phyloP scores from a whole-genome alignment of 2,797 vertebrate genomes.

The Neomorphus geoffroyi region DNA sequence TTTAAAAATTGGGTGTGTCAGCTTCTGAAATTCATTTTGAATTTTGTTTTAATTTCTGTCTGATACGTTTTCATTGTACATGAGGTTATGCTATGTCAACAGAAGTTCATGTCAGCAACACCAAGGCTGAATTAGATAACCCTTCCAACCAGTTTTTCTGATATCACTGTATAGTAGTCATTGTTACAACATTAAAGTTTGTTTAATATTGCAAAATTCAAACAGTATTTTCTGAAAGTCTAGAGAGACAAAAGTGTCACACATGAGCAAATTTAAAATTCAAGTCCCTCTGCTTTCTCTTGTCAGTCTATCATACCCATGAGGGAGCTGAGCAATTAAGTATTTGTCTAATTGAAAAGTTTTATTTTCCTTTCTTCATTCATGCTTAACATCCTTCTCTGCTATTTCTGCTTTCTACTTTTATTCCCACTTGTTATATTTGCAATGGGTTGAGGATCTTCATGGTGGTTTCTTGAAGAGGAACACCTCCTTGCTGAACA shows the following conservation, averaged over 20 bases:
- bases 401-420: background rate
- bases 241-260: background rate
- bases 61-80: background rate
- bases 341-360: constrained; percentile 34
- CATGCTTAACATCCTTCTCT: constrained; percentile 16
- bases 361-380: background rate
- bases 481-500: background rate
- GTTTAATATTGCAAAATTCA: background rate
- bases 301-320: background rate
- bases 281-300: background rate
- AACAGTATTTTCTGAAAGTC: background rate
- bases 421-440: background rate
- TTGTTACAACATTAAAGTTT: background rate
- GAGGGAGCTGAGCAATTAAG: background rate
- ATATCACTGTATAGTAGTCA: background rate
- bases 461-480: background rate
- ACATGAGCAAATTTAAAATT: background rate
- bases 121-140: background rate
- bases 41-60: background rate
- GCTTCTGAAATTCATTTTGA: background rate
- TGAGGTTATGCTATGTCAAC: background rate
- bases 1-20: background rate
- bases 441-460: background rate
- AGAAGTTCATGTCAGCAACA: background rate
- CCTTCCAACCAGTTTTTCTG: background rate